These are phyloP conservation scores for Orgyia antiqua DNA, from an alignment of 2,888 invertebrate genomes.

Conservation along the genomic window DNA sequence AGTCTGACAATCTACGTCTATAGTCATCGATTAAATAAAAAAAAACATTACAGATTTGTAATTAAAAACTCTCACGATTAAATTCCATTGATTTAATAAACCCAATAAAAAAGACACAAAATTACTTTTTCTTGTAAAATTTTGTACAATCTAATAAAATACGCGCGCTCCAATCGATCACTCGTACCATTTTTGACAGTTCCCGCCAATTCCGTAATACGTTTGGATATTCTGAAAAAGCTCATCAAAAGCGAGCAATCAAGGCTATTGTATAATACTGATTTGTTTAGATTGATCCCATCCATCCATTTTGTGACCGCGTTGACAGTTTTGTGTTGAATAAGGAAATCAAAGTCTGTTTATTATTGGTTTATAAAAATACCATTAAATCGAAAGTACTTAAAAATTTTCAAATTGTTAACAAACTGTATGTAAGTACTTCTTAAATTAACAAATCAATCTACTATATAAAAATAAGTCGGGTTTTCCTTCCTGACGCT, in stretches of 20 bases:
- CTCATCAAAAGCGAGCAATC: conserved; percentile 51
- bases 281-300: conserved; percentile 61
- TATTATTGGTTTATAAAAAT: no score
- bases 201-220: conserved; percentile 41
- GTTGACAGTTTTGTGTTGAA: conserved; percentile 37
- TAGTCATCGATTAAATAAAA: no score
- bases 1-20: no score
- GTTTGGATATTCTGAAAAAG: conserved; percentile 41
- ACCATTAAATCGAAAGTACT: no score
- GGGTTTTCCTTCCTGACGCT: no score
- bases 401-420: no score
- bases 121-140: conserved; percentile 11
- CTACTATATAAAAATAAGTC: no score
- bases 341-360: conserved; percentile 2
- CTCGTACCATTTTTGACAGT: conserved; percentile 12
- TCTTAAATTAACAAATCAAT: no score
- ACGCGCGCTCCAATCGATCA: conserved; percentile 45
- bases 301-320: conserved; percentile 51
- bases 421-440: no score
- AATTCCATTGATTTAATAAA: conserved; percentile 3
- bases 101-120: conserved; percentile 3
- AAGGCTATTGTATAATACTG: conserved; percentile 50
- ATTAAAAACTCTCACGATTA: conserved; percentile 9
- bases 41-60: no score
- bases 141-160: conserved; percentile 21